Base-by-base conservation (phyloP, 2,113 vertebrate species). In the Oreochromis tanganicae region DNA sequence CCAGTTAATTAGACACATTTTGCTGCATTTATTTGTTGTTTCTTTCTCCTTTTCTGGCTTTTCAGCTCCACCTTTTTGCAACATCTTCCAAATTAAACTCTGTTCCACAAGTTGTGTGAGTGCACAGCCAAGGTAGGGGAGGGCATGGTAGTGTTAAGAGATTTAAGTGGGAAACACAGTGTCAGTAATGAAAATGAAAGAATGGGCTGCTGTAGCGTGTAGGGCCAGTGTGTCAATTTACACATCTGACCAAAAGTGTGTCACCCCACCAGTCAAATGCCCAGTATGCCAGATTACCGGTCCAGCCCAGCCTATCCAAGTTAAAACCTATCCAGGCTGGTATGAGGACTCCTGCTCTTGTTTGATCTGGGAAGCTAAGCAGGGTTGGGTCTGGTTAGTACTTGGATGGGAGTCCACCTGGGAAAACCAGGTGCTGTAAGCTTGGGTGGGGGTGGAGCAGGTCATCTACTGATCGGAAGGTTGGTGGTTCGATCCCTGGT, bases 281-380 rank as follows among this genome's bases (percentile, higher is more conserved):
- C 19, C 61, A 66, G 17, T 66, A 38, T 1, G 32, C 19, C 61
- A 66, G 32, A 7, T 66, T 19, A 36, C 32, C 0, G 0, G 5
- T 0, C 61, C 17, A n/a, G 3, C 11, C n/a, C n/a, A 55, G 32
- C 32, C 32, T 3, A 13, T 12, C 54, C n/a, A 55, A 55, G 10
- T 10, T 24, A 2, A 55, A 55, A 21, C 10, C n/a, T 0, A 55
- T 4, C 21, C 2, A 0, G 54, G 54, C 21, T 7, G 32, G 32
- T 11, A 63, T n/a, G 59, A n/a, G 59, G 9, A 63, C 0, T 2
- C 17, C 17, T 0, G 1, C 4, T 66, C 61, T 38, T 0, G 1
- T n/a, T 10, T 66, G 34, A 7, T n/a, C 17, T 1, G 2, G 17
- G 61, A 36, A n/a, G 10, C 6, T 38, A 66, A n/a, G 34, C 19